These are phyloP conservation scores for Onychostruthus taczanowskii DNA, from an alignment of 2,113 vertebrate species.

Conservation along the genomic window DNA sequence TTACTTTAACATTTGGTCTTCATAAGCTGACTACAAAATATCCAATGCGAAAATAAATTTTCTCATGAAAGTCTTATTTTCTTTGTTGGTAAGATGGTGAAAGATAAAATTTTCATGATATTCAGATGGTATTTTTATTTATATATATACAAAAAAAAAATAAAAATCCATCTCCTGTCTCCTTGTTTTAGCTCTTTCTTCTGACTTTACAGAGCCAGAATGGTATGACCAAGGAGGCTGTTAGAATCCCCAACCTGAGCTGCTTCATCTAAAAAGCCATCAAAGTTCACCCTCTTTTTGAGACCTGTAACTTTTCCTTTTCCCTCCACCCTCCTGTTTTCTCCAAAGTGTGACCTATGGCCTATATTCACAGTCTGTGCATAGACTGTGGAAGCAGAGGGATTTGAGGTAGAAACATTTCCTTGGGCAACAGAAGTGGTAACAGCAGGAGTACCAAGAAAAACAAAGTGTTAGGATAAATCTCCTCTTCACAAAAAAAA, in stretches of 20 bases:
- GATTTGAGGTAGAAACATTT: conserved; percentile 51
- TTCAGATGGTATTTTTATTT: neutral
- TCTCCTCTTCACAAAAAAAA: neutral
- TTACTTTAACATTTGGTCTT: neutral
- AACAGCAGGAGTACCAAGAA: conserved; percentile 45
- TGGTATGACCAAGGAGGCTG: neutral
- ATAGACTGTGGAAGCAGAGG: neutral
- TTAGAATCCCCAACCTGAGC: neutral
- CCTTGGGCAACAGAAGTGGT: conserved; percentile 51
- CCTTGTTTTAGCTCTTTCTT: neutral
- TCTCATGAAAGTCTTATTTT: neutral
- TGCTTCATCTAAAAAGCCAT: neutral
- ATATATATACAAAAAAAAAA: neutral
- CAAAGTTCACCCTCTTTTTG: neutral
- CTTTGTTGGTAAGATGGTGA: neutral
- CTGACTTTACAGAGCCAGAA: neutral
- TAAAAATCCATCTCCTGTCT: neutral
- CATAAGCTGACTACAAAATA: neutral
- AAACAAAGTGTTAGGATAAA: conserved; percentile 35
- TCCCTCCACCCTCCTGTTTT: neutral
- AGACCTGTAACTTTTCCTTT: neutral
- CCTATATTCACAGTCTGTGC: neutral
- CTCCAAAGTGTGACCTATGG: conserved; percentile 1
- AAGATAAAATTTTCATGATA: neutral
- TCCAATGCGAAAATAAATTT: neutral